A percentile compares a stretch with the other conserved stretches of the same genome.
These are phyloP conservation scores for Spatulosminthurus flaviceps DNA, from an alignment of 2,888 invertebrate genomes.

Conservation along the genomic window DNA sequence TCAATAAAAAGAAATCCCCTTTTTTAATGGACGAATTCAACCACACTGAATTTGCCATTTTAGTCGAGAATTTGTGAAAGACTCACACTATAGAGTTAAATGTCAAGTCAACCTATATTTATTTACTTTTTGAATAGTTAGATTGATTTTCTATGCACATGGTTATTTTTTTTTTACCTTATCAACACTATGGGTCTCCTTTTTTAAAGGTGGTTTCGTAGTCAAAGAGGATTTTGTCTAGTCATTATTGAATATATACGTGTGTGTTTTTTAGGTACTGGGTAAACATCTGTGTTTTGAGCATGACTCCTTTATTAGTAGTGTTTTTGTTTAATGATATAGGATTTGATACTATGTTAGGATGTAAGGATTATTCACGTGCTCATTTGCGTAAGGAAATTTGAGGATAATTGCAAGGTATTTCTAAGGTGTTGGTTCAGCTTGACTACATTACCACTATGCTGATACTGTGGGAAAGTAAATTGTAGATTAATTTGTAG, in stretches of 20 bases:
- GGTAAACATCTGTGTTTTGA: not conserved
- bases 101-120: conserved; percentile 4
- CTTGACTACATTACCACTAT: too few relatives aligned
- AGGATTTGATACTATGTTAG: not conserved
- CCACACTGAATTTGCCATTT: not conserved
- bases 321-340: conserved; percentile 18
- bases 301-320: not conserved
- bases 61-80: not conserved
- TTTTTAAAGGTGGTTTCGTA: conserved; percentile 20
- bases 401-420: too few relatives aligned
- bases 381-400: not conserved
- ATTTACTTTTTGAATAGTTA: not conserved
- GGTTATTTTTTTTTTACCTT: not conserved
- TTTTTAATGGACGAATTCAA: not conserved
- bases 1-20: too few relatives aligned
- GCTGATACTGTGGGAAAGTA: too few relatives aligned
- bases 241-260: conserved; percentile 25
- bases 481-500: too few relatives aligned
- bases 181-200: conserved; percentile 33
- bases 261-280: too few relatives aligned
- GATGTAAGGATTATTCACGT: not conserved
- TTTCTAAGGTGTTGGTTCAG: too few relatives aligned
- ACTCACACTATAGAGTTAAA: not conserved
- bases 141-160: conserved; percentile 25
- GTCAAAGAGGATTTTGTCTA: not conserved